These are phyloP conservation scores for Petromus typicus DNA, from an alignment of 2,113 vertebrate species.

Conservation along the genomic window DNA sequence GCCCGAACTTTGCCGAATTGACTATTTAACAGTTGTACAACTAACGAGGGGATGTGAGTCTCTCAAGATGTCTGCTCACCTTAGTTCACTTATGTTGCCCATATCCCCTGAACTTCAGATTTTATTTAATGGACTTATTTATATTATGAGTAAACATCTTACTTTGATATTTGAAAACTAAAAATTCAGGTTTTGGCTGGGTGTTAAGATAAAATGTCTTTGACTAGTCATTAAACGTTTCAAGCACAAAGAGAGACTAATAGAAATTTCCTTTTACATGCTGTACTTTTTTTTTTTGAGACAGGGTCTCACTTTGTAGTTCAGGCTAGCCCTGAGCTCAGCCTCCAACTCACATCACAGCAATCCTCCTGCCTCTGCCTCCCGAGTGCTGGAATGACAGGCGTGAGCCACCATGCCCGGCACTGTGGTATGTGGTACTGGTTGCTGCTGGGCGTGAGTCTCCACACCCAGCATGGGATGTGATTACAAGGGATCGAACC, in stretches of 20 bases:
- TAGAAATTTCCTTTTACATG: conserved; percentile 22
- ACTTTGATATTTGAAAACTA: conserved; percentile 20
- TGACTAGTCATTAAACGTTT: conserved; percentile 43
- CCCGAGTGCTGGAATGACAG: no score
- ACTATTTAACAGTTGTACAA: conserved; percentile 2
- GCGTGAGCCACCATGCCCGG: no score
- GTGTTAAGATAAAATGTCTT: conserved; percentile 37
- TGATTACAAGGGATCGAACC: no score
- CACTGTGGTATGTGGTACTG: no score
- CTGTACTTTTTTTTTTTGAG: no score
- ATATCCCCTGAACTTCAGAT: conserved; percentile 37
- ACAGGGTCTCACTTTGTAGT: no score
- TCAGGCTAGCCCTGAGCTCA: no score
- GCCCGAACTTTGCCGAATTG: conserved; percentile 1
- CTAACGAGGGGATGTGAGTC: not conserved
- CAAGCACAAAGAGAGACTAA: not conserved
- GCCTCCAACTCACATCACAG: no score
- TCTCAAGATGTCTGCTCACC: not conserved
- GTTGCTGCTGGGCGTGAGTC: no score
- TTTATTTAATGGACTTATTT: conserved; percentile 36
- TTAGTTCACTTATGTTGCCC: not conserved
- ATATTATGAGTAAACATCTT: not conserved
- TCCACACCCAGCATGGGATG: no score
- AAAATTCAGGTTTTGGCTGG: conserved; percentile 1
- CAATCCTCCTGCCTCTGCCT: no score